Conservation (phyloP, 2,113 vertebrate species). For the Labrus mixtus region DNA sequence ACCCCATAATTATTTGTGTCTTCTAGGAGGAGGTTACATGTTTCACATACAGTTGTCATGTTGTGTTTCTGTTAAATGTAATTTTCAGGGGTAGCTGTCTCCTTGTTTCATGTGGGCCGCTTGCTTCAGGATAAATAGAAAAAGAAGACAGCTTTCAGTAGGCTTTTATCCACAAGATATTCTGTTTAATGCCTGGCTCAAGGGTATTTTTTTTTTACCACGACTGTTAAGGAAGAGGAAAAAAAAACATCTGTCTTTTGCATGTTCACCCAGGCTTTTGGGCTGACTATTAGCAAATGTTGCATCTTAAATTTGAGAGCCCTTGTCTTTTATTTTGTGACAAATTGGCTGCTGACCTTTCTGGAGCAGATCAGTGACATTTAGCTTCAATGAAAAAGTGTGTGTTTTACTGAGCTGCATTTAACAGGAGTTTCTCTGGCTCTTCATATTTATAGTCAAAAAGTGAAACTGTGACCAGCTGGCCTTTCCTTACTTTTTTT, state of each 20-base stretch:
- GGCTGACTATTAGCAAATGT: not conserved
- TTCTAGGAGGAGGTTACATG: not conserved
- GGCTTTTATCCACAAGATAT: constrained; percentile 3
- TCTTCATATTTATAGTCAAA: too few species aligned
- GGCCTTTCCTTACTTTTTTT: too few species aligned
- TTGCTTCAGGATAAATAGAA: not conserved
- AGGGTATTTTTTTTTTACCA: not conserved
- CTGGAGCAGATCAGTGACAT: not conserved
- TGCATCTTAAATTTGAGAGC: not conserved
- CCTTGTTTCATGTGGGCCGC: not conserved
- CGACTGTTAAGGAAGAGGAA: not conserved
- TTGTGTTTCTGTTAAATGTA: not conserved
- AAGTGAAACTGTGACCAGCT: too few species aligned
- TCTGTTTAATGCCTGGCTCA: constrained; percentile 22
- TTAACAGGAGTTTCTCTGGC: too few species aligned
- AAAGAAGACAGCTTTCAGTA: not conserved
- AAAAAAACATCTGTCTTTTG: constrained; percentile 3
- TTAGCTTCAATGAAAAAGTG: too few species aligned
- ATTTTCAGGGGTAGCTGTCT: not conserved
- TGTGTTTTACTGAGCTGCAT: too few species aligned
- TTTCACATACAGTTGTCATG: not conserved
- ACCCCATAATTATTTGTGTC: constrained; percentile 17
- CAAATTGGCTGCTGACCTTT: not conserved
- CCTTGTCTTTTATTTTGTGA: not conserved
- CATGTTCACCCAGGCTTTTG: not conserved